These are phyloP conservation scores for Cettia cetti DNA, from an alignment of 2,113 vertebrate genomes.

Conservation along the genomic window DNA sequence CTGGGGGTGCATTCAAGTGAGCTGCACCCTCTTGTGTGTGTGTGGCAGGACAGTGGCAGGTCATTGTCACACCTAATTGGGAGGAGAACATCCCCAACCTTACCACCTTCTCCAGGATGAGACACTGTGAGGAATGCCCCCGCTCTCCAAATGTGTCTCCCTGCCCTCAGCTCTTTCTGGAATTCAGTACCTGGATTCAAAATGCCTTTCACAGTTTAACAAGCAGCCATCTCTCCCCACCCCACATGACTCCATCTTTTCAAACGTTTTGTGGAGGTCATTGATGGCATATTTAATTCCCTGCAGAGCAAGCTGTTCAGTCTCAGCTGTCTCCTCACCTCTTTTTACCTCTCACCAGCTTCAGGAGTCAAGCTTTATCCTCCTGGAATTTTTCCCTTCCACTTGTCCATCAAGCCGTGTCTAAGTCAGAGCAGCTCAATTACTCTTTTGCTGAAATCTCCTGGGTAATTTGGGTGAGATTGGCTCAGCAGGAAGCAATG, in stretches of 20 bases:
- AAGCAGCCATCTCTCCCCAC: not conserved
- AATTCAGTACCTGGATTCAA: not conserved
- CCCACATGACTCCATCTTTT: not conserved
- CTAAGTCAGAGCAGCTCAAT: slow-evolving; percentile 2
- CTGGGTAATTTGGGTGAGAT: not conserved
- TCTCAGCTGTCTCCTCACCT: not conserved
- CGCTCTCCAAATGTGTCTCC: too few relatives aligned
- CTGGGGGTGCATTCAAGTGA: not conserved
- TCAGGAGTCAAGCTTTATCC: not conserved
- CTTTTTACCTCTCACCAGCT: not conserved
- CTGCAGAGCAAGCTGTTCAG: rapidly evolving
- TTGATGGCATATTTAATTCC: not conserved
- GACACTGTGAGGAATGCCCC: rapidly evolving
- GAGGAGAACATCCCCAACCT: not conserved
- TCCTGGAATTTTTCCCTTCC: not conserved
- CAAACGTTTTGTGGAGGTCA: not conserved
- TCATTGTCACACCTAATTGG: rapidly evolving
- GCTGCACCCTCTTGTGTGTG: too few relatives aligned
- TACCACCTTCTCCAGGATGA: not conserved
- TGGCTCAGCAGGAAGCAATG: not conserved
- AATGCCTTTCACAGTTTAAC: not conserved
- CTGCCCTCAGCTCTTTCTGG: not conserved
- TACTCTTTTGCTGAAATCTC: slow-evolving; percentile 6
- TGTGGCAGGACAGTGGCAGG: not conserved
- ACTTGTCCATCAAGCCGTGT: not conserved